Base-by-base conservation (phyloP, 30 jellyfish, hydroid and myxozoan genomes). In the Chironex yamaguchii region DNA sequence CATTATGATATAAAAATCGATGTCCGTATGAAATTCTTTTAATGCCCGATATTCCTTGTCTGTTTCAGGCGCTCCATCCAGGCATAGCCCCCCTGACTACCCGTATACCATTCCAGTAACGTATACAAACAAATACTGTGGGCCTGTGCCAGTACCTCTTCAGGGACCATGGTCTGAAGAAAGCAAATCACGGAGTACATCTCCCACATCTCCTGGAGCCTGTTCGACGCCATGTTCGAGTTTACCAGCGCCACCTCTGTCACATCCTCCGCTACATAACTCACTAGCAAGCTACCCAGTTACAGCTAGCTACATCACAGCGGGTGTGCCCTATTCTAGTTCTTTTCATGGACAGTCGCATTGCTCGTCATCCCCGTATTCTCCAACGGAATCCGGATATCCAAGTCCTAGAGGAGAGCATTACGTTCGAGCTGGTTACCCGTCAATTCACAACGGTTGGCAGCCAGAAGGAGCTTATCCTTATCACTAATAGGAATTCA, bases 191-290 rank as follows among this genome's bases (percentile, higher is more conserved):
- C 32, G 91, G 21, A 89, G 97, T 25, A 81, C 92, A 23, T 89
- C 97, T 52, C 97, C 97, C 14, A 89, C 63, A 29, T 2, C 97
- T 14, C 91, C 79, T 49, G 90, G 90, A 2, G 83, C 67, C 52
- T 86, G 90, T 64, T 24, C 92, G 23, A 80, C 97, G 24, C 52
- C 93, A 0, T 79, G 92, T 36, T 71, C 97, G 1, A 89, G 34
- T 54, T 68, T 81, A 27, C 90, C 93, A n/a, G 97, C 97, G 11
- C 97, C 97, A 32, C 97, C 97, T 26, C 85, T 89, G 4, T 89
- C 97, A 1, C 97, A 89, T 34, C 97, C 97, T 36, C 97, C 97
- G 21, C 79, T 89, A 53, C 97, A 79, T 48, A 89, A 70, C 29
- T 62, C 93, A 0, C 84, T 71, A 17, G 49, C 97, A 0, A 14